These are phyloP conservation scores for Albula goreensis DNA, from an alignment of 2,113 vertebrate genomes.

Conservation along the genomic window DNA sequence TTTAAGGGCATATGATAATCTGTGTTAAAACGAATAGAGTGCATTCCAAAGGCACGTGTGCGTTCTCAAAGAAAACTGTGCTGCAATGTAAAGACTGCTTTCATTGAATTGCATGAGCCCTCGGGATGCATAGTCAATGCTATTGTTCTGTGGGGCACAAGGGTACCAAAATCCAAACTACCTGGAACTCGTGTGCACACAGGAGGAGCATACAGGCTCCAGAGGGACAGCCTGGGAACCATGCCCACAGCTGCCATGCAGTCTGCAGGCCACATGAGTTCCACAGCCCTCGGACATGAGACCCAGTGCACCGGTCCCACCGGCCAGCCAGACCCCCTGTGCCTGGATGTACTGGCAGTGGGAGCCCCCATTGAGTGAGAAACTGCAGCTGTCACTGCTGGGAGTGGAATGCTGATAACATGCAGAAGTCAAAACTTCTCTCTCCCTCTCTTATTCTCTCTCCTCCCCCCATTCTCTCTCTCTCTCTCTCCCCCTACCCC, in stretches of 20 bases:
- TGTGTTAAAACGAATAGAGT: no score
- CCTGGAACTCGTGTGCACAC: not conserved
- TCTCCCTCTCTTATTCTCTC: not conserved
- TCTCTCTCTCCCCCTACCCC: not conserved
- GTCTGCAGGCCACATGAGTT: not conserved
- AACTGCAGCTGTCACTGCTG: not conserved
- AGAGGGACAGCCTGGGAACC: not conserved
- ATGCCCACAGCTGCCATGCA: not conserved
- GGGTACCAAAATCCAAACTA: not conserved
- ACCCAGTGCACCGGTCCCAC: not conserved
- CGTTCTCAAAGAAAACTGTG: no score
- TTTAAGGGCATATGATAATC: no score
- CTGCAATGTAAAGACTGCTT: no score
- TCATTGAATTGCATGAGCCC: no score
- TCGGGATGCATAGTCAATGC: not conserved
- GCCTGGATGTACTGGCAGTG: not conserved
- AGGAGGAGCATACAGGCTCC: not conserved
- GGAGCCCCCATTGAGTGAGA: not conserved
- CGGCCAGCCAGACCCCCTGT: not conserved
- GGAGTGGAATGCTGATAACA: conserved; percentile 5
- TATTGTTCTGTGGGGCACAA: not conserved
- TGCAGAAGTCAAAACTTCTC: conserved; percentile 1
- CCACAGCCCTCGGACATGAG: not conserved
- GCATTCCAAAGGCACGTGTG: no score
- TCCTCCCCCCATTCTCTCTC: not conserved